Evolutionary conservation across 2,113 vertebrate genomes (phyloP), one percentile per base, ranked within the genome.

Genomic region (Phrynocephalus versicolor): DNA sequence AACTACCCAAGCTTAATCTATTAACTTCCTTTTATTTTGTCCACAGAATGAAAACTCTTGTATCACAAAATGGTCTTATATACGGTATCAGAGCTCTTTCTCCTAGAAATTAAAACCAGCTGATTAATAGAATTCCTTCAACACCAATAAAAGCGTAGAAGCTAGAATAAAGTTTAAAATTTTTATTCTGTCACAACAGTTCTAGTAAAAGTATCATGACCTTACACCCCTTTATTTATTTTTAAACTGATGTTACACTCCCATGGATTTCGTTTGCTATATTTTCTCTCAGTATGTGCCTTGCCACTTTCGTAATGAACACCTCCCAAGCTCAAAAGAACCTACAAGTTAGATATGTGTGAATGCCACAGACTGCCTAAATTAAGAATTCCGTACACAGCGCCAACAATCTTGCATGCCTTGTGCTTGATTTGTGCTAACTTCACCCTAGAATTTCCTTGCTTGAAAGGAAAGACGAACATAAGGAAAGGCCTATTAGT

Each of bases 141-240:
- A 76, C 65, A 86, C 80, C 37, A 79, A 72, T 81, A 86, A 79
- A 62, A 55, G 89, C 84, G 88, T 60, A 14, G 82, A 77, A 91
- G 65, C 25, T 76, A 62, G 79, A 88, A 69, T 10, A 3, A 89
- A 72, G 67, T 75, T 83, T 37, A 16, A 88, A 85, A 86, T 51
- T 84, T 30, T 33, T 64, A 77, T 88, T 90, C 58, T 82, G 89
- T 75, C 62, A 23, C 14, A 57, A 82, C 35, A 62, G 27, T 73
- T 85, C 85, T 85, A 71, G 73, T 73, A 76, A 72, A 79, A 89
- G 69, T 64, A 84, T 81, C 83, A 86, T 87, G 87, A 93, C 71
- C 89, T 85, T 41, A 86, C 65, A 90, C 82, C 72, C 58, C 80
- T 62, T 78, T 78, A 74, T 91, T 94, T 93, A 94, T 95, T 95